A percentile compares a stretch with the other conserved stretches of the same genome.
Evolutionary conservation across 1,140 invertebrate genomes (phyloP).

Genomic region (Helicoverpa zea): DNA sequence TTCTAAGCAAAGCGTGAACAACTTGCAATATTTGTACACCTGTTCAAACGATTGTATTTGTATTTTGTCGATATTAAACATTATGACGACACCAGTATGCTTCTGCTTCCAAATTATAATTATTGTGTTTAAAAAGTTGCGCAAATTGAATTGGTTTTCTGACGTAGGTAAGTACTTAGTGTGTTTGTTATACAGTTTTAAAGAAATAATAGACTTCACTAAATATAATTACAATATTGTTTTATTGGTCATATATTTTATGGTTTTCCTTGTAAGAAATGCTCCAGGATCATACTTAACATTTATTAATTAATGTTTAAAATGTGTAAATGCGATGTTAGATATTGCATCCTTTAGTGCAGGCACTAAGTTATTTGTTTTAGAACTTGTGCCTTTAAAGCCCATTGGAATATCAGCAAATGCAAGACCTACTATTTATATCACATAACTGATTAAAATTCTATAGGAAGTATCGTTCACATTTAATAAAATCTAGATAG

Average conservation of each 20-base stretch:
- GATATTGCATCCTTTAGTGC: not conserved
- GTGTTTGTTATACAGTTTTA: no score
- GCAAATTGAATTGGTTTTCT: not conserved
- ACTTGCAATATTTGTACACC: slow-evolving; percentile 34
- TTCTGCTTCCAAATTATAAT: not conserved
- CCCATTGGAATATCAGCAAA: not conserved
- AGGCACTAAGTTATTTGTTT: not conserved
- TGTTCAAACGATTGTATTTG: slow-evolving; percentile 21
- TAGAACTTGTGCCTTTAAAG: no score
- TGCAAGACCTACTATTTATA: not conserved
- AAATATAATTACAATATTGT: no score
- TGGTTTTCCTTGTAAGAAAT: no score
- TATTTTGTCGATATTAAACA: slow-evolving; percentile 9
- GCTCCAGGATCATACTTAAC: no score
- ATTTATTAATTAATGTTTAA: not conserved
- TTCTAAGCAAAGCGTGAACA: not conserved
- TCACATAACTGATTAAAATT: slow-evolving; percentile 18
- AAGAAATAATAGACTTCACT: no score
- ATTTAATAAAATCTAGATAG: slow-evolving; percentile 44
- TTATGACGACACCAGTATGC: slow-evolving; percentile 12
- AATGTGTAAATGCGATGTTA: not conserved
- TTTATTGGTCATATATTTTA: no score
- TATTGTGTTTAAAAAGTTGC: not conserved
- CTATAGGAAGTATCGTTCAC: slow-evolving; percentile 41
- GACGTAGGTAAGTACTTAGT: no score